These are phyloP conservation scores for Tetrao urogallus DNA, from an alignment of 2,113 vertebrate genomes.

Conservation along the genomic window DNA sequence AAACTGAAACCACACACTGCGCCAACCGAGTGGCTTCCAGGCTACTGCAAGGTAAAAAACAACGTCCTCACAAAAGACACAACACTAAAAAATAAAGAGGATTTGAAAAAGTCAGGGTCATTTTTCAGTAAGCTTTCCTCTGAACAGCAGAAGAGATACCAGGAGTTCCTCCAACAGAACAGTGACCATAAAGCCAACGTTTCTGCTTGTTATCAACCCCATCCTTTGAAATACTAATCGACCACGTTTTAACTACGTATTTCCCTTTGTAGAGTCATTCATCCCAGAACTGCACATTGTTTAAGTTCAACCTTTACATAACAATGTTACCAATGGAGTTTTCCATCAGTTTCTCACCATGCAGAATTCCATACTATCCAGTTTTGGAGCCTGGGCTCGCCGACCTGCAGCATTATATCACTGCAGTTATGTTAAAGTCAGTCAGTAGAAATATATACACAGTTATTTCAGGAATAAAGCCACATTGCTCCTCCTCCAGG, in stretches of 20 bases:
- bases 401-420: background rate
- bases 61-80: background rate
- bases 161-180: background rate
- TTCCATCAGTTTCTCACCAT: background rate
- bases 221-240: background rate
- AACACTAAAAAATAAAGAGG: background rate
- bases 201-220: background rate
- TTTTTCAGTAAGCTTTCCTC: background rate
- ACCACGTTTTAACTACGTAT: background rate
- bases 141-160: background rate
- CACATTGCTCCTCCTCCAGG: background rate
- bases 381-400: background rate
- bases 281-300: background rate
- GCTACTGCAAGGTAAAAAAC: background rate
- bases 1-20: background rate
- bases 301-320: background rate
- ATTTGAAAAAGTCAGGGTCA: background rate
- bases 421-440: background rate
- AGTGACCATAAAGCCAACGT: background rate
- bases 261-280: background rate
- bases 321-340: background rate
- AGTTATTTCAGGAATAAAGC: background rate
- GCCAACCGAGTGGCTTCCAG: background rate
- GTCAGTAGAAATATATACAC: no score
- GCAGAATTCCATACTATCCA: background rate